Conservation (phyloP, 2,797 vertebrate genomes). For the Macropodus opercularis region DNA sequence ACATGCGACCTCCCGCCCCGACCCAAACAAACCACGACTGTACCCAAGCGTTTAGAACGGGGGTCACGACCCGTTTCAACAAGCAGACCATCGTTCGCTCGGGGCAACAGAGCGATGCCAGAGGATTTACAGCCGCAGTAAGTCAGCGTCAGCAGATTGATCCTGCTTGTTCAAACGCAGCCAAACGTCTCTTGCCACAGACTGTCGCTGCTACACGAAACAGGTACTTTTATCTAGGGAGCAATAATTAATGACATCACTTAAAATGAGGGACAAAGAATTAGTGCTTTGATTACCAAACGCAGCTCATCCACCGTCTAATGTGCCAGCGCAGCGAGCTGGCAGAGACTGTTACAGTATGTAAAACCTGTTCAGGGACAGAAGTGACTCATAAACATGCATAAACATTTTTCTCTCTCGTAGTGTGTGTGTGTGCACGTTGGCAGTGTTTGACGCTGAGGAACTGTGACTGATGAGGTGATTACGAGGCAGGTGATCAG, state of each 20-base stretch:
- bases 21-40: no score
- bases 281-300: constrained; percentile 22
- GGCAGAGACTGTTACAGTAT: constrained; percentile 12
- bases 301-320: constrained; percentile 30
- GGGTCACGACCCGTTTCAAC: no score
- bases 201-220: neutral
- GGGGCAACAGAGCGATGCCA: no score
- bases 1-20: no score
- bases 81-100: no score
- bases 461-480: constrained; percentile 51
- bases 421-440: constrained; percentile 12
- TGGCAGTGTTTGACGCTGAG: constrained; percentile 9
- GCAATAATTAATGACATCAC: constrained; percentile 2
- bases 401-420: constrained; percentile 8
- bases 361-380: constrained; percentile 21
- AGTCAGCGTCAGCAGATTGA: no score
- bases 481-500: constrained; percentile 48
- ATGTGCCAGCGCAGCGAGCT: constrained; percentile 14
- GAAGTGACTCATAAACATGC: constrained; percentile 9
- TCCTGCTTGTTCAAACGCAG: neutral
- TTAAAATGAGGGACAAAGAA: neutral
- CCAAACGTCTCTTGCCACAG: no score
- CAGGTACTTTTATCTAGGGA: neutral
- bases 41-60: no score
- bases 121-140: no score